phyloP scores from a whole-genome alignment of 1,140 invertebrate genomes.

The Tachypleus tridentatus region DNA sequence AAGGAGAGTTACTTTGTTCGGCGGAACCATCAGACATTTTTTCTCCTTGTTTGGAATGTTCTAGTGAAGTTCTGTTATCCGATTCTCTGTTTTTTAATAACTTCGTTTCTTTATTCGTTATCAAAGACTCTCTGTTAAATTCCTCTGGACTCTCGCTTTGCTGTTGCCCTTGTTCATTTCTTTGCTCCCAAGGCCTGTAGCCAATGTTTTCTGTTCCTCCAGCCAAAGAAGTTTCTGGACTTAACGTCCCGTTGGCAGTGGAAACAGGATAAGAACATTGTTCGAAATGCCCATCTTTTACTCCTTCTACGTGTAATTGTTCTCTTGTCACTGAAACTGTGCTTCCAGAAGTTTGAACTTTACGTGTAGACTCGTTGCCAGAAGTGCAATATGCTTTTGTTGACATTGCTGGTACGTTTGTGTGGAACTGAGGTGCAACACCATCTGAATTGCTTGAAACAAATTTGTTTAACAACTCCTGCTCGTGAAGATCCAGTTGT shows the following conservation, averaged over 20 bases:
- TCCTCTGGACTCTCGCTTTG: constrained; percentile 5
- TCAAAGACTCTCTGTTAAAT: constrained; percentile 5
- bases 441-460: too few species aligned
- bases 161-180: constrained; percentile 8
- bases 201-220: constrained; percentile 17
- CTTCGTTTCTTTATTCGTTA: background rate
- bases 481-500: too few species aligned
- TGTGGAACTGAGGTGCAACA: background rate
- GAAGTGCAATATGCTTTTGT: background rate
- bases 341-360: constrained; percentile 1
- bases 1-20: too few species aligned
- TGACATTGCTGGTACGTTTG: constrained; percentile 1
- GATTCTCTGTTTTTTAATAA: too few species aligned
- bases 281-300: constrained; percentile 16
- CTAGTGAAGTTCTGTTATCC: too few species aligned
- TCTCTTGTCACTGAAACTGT: constrained; percentile 11
- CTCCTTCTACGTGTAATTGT: constrained; percentile 15
- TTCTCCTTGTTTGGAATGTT: too few species aligned
- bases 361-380: background rate
- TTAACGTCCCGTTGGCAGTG: constrained; percentile 6
- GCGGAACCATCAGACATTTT: too few species aligned
- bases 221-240: constrained; percentile 14
- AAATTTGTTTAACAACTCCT: too few species aligned
- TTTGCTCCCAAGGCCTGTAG: constrained; percentile 21
- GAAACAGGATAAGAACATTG: constrained; percentile 13